Evolutionary conservation across 2,113 vertebrate genomes (phyloP).

Genomic region (Cepphus grylle): DNA sequence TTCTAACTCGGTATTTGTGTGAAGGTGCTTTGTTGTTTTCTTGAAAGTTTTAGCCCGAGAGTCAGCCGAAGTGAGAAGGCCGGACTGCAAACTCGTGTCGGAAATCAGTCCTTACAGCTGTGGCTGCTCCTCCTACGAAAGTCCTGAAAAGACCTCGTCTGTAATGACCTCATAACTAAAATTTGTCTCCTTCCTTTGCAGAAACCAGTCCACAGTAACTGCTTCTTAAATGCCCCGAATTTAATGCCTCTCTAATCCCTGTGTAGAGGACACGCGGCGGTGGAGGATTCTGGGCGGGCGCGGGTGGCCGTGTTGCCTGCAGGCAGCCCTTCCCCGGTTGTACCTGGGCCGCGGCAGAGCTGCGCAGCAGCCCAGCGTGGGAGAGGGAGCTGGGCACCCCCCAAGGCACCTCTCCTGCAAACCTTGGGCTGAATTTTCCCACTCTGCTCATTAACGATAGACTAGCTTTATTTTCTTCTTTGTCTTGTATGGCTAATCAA

Average conservation of each 20-base stretch:
- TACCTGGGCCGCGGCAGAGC: background rate
- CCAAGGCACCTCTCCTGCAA: background rate
- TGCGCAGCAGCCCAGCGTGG: background rate
- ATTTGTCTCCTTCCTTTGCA: background rate
- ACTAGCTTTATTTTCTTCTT: conserved; percentile 3
- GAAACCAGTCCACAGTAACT: background rate
- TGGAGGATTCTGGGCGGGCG: background rate
- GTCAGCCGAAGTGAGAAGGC: background rate
- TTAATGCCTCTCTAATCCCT: background rate
- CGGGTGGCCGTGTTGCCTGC: background rate
- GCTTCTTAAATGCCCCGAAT: background rate
- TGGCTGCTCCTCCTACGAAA: background rate
- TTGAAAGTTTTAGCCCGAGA: background rate
- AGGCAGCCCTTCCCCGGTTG: background rate
- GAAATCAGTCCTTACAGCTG: background rate
- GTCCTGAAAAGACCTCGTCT: background rate
- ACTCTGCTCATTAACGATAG: background rate
- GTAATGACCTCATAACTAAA: background rate
- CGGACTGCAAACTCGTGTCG: background rate
- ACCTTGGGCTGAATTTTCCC: background rate
- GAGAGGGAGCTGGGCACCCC: background rate
- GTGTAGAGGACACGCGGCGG: background rate
- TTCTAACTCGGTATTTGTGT: background rate
- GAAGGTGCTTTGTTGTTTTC: background rate
- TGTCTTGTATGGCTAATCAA: background rate